These are phyloP conservation scores for Calameuta idolon DNA, from an alignment of 2,888 invertebrate species.

Conservation along the genomic window DNA sequence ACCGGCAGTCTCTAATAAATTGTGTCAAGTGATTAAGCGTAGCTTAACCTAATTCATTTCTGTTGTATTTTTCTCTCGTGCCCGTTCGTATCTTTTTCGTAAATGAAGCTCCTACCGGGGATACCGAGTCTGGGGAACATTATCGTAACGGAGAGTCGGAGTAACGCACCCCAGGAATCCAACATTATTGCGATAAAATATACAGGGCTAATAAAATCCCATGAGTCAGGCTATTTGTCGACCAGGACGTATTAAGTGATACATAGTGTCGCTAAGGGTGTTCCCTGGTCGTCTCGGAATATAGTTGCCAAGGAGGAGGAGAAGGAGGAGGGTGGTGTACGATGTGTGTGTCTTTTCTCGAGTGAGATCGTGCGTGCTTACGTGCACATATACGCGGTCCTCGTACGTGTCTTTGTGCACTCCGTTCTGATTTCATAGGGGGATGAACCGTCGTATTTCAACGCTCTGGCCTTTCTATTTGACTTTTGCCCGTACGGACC, in stretches of 20 bases:
- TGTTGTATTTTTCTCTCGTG: constrained; percentile 30
- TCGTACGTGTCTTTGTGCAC: not conserved
- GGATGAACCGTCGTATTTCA: constrained; percentile 40
- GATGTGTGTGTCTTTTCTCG: not conserved
- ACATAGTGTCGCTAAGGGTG: constrained; percentile 45
- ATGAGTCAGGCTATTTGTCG: constrained; percentile 55
- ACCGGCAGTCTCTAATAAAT: constrained; percentile 25
- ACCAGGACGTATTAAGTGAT: constrained; percentile 46
- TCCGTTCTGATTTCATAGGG: constrained; percentile 13
- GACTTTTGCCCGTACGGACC: constrained; percentile 41
- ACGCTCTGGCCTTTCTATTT: constrained; percentile 50
- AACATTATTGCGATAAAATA: constrained; percentile 50
- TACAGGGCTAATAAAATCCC: constrained; percentile 54
- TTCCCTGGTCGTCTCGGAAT: constrained; percentile 21
- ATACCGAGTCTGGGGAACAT: not conserved
- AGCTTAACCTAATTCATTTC: constrained; percentile 27
- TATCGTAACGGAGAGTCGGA: not conserved
- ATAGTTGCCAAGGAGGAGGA: not conserved
- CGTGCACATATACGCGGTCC: not conserved
- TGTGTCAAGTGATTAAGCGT: constrained; percentile 24
- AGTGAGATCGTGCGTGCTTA: not conserved
- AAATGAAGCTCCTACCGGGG: constrained; percentile 5
- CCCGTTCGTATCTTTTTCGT: constrained; percentile 24
- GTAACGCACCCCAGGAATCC: constrained; percentile 8
- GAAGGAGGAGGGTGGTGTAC: not conserved